Evolutionary conservation across 2,888 invertebrate genomes (phyloP), one percentile per base, ranked within the genome.

Genomic region (Actias luna): DNA sequence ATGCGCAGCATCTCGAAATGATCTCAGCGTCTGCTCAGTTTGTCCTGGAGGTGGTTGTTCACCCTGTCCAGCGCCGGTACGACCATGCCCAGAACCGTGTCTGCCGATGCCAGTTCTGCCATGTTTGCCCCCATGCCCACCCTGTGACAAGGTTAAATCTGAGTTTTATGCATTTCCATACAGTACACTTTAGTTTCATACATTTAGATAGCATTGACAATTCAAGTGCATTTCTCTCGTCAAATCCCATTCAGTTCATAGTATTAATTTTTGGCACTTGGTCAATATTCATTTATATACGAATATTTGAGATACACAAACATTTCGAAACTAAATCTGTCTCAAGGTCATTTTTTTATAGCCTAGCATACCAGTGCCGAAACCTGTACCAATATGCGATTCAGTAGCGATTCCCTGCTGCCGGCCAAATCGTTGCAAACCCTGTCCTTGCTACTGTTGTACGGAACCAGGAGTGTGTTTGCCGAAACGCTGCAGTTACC

Each of bases 381-480:
- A 77, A 68, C 82, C 85, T 1, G 57, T 58, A 1, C 76, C 75
- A 1, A 33, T 85, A 10, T 83, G 82, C 60, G 84, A 88, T 27
- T 80, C 84, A 64, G 86, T 86, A 69, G 94, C 88, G 66, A 94
- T 93, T 72, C 94, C 87, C 65, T 90, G 83, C 86, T 94, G 92
- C 84, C 89, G 85, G 67, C 90, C 92, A 1, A 89, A 89, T 70
- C 84, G 93, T 67, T 93, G 93, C 76, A 93, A 92, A 79, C 93
- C 94, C 2, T 94, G 94, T 70, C 89, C 94, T 7, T 93, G 93
- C 75, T 93, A 93, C 81, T 92, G 93, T 79, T 92, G 90, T 69
- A 85, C 85, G 0, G 88, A 88, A 64, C 87, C 91, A 0, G 87
- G 77, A 0, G 69, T 87, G 0, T 89, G 89, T 66, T 76, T 75